phyloP scores from a whole-genome alignment of 2,797 vertebrate species.

The Carduelis carduelis region DNA sequence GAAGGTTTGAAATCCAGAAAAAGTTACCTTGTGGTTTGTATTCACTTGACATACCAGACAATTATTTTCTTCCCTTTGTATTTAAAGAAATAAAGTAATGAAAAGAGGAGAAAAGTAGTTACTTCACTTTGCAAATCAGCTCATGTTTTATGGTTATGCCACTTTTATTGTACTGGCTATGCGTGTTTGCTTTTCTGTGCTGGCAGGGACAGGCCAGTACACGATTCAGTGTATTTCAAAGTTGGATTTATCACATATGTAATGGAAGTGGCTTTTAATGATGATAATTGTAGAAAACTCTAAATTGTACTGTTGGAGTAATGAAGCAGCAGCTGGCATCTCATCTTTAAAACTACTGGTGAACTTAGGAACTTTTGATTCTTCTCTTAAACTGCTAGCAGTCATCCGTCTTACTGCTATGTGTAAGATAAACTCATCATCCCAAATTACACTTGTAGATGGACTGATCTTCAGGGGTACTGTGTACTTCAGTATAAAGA shows the following conservation, averaged over 20 bases:
- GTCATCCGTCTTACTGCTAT: background rate
- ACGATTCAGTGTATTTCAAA: background rate
- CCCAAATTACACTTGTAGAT: background rate
- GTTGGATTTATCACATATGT: background rate
- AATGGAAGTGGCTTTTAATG: background rate
- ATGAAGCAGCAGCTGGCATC: background rate
- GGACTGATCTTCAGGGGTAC: background rate
- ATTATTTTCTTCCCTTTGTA: background rate
- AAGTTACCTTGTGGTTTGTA: background rate
- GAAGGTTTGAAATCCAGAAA: background rate
- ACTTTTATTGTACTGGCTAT: background rate
- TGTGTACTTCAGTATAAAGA: background rate
- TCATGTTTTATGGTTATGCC: background rate
- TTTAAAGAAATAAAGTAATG: background rate
- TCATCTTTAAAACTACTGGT: background rate
- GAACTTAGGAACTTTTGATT: background rate
- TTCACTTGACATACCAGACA: background rate
- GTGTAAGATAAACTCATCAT: background rate
- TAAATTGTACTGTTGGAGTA: background rate
- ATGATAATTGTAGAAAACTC: background rate
- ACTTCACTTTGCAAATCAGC: background rate
- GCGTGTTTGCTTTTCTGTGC: background rate
- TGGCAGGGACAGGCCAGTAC: background rate
- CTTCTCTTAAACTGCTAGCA: background rate
- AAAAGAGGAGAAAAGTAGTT: background rate